Conservation (phyloP, 2,113 vertebrate genomes). For the Brevimyrus niger region DNA sequence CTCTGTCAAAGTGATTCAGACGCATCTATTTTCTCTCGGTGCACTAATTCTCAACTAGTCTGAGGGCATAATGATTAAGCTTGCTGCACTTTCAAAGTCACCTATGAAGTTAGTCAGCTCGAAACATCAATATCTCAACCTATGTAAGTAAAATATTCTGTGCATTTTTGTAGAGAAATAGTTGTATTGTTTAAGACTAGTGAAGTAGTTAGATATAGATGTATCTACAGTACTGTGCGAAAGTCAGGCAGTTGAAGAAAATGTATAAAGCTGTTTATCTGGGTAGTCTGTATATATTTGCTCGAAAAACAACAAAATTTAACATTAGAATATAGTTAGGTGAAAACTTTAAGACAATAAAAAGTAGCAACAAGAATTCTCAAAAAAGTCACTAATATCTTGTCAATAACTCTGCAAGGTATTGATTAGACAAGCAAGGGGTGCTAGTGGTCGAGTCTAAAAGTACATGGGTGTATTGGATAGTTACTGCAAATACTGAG, state of each 20-base stretch:
- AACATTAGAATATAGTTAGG: neutral
- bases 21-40: neutral
- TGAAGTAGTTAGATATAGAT: neutral
- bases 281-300: neutral
- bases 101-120: neutral
- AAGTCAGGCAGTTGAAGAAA: neutral
- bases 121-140: neutral
- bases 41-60: neutral
- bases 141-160: neutral
- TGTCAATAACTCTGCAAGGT: neutral
- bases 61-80: neutral
- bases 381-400: neutral
- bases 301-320: neutral
- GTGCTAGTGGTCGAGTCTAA: neutral
- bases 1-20: slow-evolving; percentile 3
- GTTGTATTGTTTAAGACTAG: neutral
- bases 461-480: neutral
- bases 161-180: neutral
- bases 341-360: neutral
- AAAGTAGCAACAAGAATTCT: neutral
- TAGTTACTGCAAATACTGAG: neutral
- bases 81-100: slow-evolving; percentile 3
- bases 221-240: neutral
- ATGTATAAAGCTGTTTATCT: neutral
- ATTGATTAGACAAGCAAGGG: neutral